A percentile compares a stretch with the other conserved stretches of the same genome.
phyloP scores from a whole-genome alignment of 2,888 invertebrate species.

The Rotaria magnacalcarata region DNA sequence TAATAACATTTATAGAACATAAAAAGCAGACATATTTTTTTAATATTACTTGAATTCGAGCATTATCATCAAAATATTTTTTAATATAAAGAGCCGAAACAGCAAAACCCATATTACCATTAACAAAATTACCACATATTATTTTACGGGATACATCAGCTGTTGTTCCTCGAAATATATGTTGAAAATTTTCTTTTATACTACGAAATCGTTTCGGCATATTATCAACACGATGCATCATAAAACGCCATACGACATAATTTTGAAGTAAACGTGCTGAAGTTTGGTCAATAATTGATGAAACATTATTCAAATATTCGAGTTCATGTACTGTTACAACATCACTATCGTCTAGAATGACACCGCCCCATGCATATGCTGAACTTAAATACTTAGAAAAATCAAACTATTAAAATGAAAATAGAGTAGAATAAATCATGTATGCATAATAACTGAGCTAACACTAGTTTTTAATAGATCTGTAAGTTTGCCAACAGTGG shows the following conservation, averaged over 20 bases:
- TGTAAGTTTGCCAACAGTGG: not conserved
- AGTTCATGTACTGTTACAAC: not conserved
- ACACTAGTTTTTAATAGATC: not conserved
- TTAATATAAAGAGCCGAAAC: conserved; percentile 85
- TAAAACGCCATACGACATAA: conserved; percentile 73
- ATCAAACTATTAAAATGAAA: not conserved
- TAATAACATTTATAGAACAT: not conserved
- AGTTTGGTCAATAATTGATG: not conserved
- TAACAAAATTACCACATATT: conserved; percentile 79
- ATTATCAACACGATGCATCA: conserved; percentile 75
- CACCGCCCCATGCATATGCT: not conserved
- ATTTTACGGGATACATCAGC: not conserved
- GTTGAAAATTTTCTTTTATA: conserved; percentile 66
- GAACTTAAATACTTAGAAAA: not conserved
- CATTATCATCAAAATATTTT: conserved; percentile 78
- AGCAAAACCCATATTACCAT: conserved; percentile 78
- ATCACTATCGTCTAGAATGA: not conserved
- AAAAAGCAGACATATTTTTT: no score
- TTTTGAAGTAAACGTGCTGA: conserved; percentile 58
- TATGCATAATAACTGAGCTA: not conserved
- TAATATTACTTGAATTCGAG: conserved; percentile 65
- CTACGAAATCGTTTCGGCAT: conserved; percentile 79
- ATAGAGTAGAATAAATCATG: not conserved
- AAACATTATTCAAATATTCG: not conserved
- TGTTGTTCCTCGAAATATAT: not conserved